A percentile compares a stretch with the other conserved stretches of the same genome.
Evolutionary conservation across 2,113 vertebrate genomes (phyloP).

Genomic region (Tychaedon coryphoeus): DNA sequence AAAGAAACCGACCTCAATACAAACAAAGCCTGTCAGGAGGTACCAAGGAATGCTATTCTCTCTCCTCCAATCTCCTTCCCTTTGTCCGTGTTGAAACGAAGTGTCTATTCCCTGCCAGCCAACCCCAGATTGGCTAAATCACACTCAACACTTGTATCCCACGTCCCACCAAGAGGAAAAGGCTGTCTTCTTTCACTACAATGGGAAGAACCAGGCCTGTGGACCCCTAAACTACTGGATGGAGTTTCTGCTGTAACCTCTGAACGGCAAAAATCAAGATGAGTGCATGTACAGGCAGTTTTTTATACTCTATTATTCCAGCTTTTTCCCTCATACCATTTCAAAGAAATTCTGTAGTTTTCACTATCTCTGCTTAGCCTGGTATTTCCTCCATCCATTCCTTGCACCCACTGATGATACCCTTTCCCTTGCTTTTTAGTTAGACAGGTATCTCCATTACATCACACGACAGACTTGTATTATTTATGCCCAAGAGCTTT

Average conservation of each 20-base stretch:
- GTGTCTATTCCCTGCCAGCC: background rate
- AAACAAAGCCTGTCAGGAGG: background rate
- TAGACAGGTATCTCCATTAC: background rate
- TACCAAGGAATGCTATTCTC: background rate
- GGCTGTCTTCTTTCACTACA: background rate
- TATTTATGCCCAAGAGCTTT: background rate
- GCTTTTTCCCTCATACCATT: background rate
- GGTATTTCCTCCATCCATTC: background rate
- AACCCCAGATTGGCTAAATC: background rate
- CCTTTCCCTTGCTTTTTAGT: background rate
- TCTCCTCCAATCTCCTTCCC: background rate
- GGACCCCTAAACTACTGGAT: background rate
- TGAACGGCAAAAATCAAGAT: background rate
- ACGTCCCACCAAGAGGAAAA: background rate
- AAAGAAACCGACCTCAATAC: background rate
- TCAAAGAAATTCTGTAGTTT: background rate
- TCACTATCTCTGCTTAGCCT: background rate
- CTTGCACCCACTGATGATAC: background rate
- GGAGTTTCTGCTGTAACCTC: background rate
- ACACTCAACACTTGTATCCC: background rate
- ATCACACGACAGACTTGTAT: background rate
- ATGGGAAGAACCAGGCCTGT: background rate
- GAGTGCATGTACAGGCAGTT: fast-evolving
- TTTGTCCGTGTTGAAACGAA: background rate
- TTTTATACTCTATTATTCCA: background rate